phyloP scores from a whole-genome alignment of 2,888 invertebrate species.

The Timema podura region DNA sequence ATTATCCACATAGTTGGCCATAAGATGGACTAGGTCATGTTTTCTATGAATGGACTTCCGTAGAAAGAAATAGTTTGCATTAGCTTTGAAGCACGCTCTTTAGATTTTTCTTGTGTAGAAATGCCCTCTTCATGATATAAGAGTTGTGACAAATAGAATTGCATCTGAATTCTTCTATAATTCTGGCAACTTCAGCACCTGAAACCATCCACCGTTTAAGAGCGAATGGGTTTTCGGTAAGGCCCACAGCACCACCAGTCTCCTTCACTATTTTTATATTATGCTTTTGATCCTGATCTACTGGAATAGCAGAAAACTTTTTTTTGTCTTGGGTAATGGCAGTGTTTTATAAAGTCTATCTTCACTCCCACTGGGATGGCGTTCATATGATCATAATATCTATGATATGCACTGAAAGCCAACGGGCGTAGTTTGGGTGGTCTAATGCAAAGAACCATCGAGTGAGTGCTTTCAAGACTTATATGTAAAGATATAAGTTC shows the following conservation, averaged over 20 bases:
- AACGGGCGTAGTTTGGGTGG: neutral
- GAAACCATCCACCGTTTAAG: conserved; percentile 8
- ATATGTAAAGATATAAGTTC: too few relatives aligned
- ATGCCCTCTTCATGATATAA: conserved; percentile 1
- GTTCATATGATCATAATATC: neutral
- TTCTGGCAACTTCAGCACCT: conserved; percentile 7
- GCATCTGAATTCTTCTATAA: neutral
- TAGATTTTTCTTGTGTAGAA: neutral
- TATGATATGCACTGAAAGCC: neutral
- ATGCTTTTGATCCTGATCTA: neutral
- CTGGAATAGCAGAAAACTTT: neutral
- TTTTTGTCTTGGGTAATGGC: neutral
- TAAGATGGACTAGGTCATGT: neutral
- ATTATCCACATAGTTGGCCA: neutral
- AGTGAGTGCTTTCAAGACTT: too few relatives aligned
- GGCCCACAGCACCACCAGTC: neutral
- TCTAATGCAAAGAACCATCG: conserved; percentile 1
- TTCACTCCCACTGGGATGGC: neutral
- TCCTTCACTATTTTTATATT: neutral
- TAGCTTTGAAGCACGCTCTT: neutral
- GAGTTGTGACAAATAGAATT: neutral
- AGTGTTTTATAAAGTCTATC: neutral
- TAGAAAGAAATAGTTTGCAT: conserved; percentile 2
- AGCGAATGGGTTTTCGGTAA: neutral
- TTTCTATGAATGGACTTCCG: neutral